Evolutionary conservation across 2,888 invertebrate genomes (phyloP), one percentile per base, ranked within the genome.

Genomic region (Blomia tropicalis): DNA sequence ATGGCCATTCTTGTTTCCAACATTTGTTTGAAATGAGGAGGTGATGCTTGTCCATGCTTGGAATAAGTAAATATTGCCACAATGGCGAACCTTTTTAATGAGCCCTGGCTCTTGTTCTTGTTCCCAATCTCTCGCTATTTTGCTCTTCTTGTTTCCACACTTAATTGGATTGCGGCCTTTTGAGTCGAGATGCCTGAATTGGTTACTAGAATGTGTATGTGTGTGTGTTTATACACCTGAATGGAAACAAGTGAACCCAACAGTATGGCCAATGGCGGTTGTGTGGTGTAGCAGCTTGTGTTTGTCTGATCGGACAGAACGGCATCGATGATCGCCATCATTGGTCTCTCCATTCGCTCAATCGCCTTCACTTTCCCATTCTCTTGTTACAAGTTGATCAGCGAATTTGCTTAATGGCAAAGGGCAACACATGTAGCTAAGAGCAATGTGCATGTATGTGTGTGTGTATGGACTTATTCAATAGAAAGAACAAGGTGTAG

Each of bases 371-470:
- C n/a, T n/a, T n/a, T n/a, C n/a, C n/a, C n/a, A n/a, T n/a, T n/a
- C n/a, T 14, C 51, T 47, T 47, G 51, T 11, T 47, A n/a, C n/a
- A n/a, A 47, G 51, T 47, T 47, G 51, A 47, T 47, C 51, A 47
- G 51, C 51, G n/a, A 27, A 47, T 27, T 47, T 47, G 51, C 22
- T 47, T 47, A 47, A 47, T 47, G 51, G n/a, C n/a, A n/a, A 7
- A 47, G n/a, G 51, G 51, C 51, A 47, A 47, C 51, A 47, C 51
- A 47, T 47, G 51, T 47, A 47, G n/a, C 51, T 47, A 47, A 47
- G 51, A 7, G 51, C 41, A 41, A 41, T 41, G 41, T n/a, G 41
- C 41, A 14, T 41, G 14, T 14, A 41, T n/a, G 41, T 14, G 41
- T n/a, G n/a, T n/a, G n/a, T n/a, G n/a, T n/a, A n/a, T n/a, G n/a